Evolutionary conservation across 2,113 vertebrate species (phyloP).

Genomic region (Vulpes lagopus): DNA sequence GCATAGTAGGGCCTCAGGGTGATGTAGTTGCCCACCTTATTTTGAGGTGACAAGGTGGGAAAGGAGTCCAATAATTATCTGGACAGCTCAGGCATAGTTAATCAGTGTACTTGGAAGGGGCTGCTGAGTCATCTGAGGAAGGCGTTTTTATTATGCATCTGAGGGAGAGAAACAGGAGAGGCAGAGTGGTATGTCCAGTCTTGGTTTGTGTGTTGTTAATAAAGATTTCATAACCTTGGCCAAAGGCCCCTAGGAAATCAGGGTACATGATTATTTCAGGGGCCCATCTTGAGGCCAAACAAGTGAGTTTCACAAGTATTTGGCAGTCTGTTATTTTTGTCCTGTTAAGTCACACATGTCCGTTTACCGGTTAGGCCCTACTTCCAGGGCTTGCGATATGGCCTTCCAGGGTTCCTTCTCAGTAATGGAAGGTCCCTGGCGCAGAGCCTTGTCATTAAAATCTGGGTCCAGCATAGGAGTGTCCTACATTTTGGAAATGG

Average conservation of each 20-base stretch:
- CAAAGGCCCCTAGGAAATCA: neutral
- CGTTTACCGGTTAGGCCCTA: neutral
- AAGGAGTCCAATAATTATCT: neutral
- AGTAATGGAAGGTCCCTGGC: neutral
- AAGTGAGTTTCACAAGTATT: neutral
- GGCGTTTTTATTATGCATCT: neutral
- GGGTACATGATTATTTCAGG: neutral
- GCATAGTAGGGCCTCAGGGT: neutral
- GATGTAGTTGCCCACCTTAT: neutral
- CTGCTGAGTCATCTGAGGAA: neutral
- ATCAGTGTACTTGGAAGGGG: neutral
- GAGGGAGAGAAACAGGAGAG: neutral
- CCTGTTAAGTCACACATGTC: neutral
- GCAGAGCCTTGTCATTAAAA: neutral
- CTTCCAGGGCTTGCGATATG: neutral
- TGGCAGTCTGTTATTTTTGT: neutral
- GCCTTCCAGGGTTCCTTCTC: neutral
- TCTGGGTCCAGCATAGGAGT: neutral
- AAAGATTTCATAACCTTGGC: neutral
- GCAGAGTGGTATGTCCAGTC: neutral
- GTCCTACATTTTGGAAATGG: neutral
- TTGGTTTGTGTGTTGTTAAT: neutral
- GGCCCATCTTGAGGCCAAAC: neutral
- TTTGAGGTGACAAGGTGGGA: neutral
- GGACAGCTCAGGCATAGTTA: neutral